phyloP scores from a whole-genome alignment of 2,797 vertebrate species.

The Phaenicophaeus curvirostris region DNA sequence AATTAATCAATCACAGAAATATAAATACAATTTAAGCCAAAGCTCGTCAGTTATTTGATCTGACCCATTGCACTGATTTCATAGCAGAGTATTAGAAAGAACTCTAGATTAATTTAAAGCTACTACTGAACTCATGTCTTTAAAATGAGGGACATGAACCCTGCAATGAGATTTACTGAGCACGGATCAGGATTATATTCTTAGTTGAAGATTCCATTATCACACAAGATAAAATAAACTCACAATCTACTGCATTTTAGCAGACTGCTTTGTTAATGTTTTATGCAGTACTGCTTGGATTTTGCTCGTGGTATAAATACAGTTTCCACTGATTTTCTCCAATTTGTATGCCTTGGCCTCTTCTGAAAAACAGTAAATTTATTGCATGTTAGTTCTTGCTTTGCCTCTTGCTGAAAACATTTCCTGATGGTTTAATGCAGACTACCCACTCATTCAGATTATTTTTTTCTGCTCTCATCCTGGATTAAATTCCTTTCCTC shows the following conservation, averaged over 20 bases:
- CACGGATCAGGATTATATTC: slow-evolving; percentile 45
- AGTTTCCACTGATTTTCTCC: not conserved
- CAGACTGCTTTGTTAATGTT: not conserved
- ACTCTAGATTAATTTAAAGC: slow-evolving; percentile 15
- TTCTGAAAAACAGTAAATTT: not conserved
- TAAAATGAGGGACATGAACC: slow-evolving; percentile 24
- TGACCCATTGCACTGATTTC: not conserved
- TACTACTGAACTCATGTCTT: slow-evolving; percentile 10
- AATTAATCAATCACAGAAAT: not conserved
- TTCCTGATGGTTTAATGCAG: not conserved
- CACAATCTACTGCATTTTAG: not conserved
- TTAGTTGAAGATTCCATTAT: slow-evolving; percentile 40
- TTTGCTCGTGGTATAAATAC: not conserved
- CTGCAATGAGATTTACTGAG: slow-evolving; percentile 25
- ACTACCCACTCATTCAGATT: not conserved
- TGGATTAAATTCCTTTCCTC: slow-evolving; percentile 25
- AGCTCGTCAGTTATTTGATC: not conserved
- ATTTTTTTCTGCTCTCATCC: not conserved
- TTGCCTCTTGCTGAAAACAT: not conserved
- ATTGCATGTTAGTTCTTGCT: not conserved
- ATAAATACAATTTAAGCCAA: not conserved
- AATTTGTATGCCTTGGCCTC: not conserved
- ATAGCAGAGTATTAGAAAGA: not conserved
- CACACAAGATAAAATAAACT: slow-evolving; percentile 8
- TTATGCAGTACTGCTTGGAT: not conserved